These are phyloP conservation scores for Sandelia bainsii DNA, from an alignment of 2,797 vertebrate genomes.

Conservation along the genomic window DNA sequence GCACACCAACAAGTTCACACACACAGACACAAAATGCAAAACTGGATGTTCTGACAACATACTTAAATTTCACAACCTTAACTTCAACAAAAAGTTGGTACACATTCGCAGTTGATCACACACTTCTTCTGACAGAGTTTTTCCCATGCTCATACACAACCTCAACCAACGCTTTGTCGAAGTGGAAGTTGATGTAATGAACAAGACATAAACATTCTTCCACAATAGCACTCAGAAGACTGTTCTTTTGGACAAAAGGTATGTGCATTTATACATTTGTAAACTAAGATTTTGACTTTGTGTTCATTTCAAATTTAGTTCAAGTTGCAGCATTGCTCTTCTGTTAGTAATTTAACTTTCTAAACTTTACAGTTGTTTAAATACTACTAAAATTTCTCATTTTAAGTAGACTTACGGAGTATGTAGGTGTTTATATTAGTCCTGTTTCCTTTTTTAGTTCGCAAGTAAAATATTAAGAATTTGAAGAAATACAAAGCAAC, in stretches of 20 bases:
- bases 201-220: not conserved
- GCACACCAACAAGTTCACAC: not conserved
- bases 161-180: no score
- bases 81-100: not conserved
- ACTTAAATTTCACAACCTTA: slow-evolving; percentile 19
- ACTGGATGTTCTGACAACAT: not conserved
- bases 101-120: not conserved
- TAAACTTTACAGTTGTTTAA: not conserved
- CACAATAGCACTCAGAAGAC: not conserved
- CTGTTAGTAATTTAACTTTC: slow-evolving; percentile 10
- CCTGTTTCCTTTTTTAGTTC: not conserved
- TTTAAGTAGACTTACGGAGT: not conserved
- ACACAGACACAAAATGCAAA: slow-evolving; percentile 42
- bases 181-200: not conserved
- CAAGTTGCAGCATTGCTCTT: not conserved
- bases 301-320: not conserved
- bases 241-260: slow-evolving; percentile 21
- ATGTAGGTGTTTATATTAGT: not conserved
- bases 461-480: not conserved
- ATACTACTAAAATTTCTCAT: not conserved
- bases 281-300: slow-evolving; percentile 1
- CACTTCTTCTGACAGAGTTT: not conserved
- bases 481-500: not conserved
- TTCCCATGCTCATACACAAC: fast-evolving
- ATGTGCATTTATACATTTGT: slow-evolving; percentile 8